Evolutionary conservation across 2,113 vertebrate species (phyloP).

Genomic region (Microcebus jonahi): DNA sequence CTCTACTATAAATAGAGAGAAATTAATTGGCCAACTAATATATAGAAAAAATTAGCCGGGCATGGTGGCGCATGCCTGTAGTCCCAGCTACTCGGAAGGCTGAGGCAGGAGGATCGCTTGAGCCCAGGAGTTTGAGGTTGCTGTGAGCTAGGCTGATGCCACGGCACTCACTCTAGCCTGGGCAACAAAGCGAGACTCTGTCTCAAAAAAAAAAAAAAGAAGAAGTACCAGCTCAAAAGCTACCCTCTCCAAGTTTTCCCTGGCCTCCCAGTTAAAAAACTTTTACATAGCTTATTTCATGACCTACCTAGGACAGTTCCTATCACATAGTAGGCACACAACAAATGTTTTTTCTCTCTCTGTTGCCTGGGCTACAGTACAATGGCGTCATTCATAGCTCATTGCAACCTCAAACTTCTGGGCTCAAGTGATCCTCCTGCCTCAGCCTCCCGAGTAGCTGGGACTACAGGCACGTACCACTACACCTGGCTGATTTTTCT

Average conservation of each 20-base stretch:
- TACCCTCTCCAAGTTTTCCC: not conserved
- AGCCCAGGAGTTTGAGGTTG: too few species aligned
- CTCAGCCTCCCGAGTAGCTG: not conserved
- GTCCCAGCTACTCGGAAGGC: too few species aligned
- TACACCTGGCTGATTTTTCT: not conserved
- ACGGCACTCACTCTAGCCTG: too few species aligned
- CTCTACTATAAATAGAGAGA: too few species aligned
- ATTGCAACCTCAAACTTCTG: not conserved
- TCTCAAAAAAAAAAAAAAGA: not conserved
- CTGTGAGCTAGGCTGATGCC: too few species aligned
- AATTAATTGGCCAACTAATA: too few species aligned
- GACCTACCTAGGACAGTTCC: not conserved
- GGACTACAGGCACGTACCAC: not conserved
- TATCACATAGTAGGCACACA: not conserved
- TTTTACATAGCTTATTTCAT: conserved; percentile 9
- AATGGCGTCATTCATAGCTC: too few species aligned
- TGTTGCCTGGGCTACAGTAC: not conserved
- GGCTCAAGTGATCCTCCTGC: not conserved
- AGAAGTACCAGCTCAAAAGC: not conserved
- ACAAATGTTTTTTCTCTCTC: not conserved
- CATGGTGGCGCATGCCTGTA: too few species aligned
- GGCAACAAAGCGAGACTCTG: too few species aligned
- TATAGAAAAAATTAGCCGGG: too few species aligned
- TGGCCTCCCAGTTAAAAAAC: not conserved
- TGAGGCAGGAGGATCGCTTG: too few species aligned